Evolutionary conservation across 2,888 invertebrate genomes (phyloP), one percentile per base, ranked within the genome.

Genomic region (Mechanitis mazaeus): DNA sequence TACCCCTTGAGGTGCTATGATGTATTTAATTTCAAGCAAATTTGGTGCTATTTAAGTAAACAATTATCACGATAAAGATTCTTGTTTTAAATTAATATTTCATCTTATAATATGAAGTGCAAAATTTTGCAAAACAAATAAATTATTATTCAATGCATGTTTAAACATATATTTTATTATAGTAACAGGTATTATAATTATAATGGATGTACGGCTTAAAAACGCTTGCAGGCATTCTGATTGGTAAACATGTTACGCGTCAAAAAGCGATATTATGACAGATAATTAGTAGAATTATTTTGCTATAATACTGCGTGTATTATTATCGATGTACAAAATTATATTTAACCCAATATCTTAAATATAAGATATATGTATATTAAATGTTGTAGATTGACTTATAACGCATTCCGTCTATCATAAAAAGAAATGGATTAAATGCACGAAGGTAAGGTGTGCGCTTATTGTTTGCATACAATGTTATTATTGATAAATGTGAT

Each of bases 1-100:
- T 72, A 93, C 92, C 68, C 93, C 93, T 58, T 93, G 65, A 64
- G 59, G 59, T 65, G 64, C 60, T 60, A 42, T 45, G 20, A 35
- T 56, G 46, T 59, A 45, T 59, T 12, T 54, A 12, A 28, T 59
- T 31, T 56, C 45, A 45, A 54, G 54, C 60, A 56, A 58, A 54
- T 54, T 55, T 56, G 65, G 67, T 67, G 68, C 67, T 68, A 61
- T 60, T 56, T 31, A 2, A 57, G 11, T 33, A 46, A 58, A 28
- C 28, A 31, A 50, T 42, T 42, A 42, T 9, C 6, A 50, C 7
- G 31, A 31, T 28, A 31, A 7, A 11, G 50, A 50, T 12, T 2
- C 47, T 47, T 20, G 47, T 6, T 9, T 31, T 50, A 31, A 50
- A 28, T 20, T 28, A 5, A 9, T 28, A 20, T 28, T 28, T 1